Evolutionary conservation across 2,888 invertebrate species (phyloP).

Genomic region (Crocallis elinguaria): DNA sequence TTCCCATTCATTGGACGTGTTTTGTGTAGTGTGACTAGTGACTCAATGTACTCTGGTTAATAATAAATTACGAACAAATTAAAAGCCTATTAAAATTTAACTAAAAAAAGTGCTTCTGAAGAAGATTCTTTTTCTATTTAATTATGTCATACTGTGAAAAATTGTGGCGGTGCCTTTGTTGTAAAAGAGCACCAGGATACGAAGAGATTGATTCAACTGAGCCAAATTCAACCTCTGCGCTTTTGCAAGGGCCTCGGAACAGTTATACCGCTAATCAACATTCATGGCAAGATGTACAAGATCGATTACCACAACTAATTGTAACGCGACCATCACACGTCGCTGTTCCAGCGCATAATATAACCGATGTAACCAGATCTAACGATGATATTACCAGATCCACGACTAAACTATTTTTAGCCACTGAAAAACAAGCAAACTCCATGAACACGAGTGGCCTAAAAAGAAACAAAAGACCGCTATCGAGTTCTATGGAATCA

Average conservation of each 20-base stretch:
- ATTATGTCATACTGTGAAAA: constrained; percentile 53
- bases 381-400: constrained; percentile 59
- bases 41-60: constrained; percentile 56
- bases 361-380: constrained; percentile 45
- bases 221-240: constrained; percentile 60
- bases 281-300: constrained; percentile 26
- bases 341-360: constrained; percentile 35
- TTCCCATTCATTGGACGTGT: constrained; percentile 50
- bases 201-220: constrained; percentile 52
- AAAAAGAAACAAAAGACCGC: constrained; percentile 41
- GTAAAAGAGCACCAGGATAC: constrained; percentile 43
- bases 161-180: constrained; percentile 58
- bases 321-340: constrained; percentile 47
- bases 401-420: constrained; percentile 60
- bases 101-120: constrained; percentile 35
- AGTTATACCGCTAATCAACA: constrained; percentile 65
- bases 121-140: constrained; percentile 49
- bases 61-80: constrained; percentile 54
- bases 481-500: constrained; percentile 38
- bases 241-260: constrained; percentile 59
- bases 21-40: constrained; percentile 38
- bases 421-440: constrained; percentile 59
- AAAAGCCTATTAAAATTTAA: constrained; percentile 63
- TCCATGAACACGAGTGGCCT: constrained; percentile 40
- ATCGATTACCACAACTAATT: constrained; percentile 43